A percentile compares a stretch with the other conserved stretches of the same genome.
These are phyloP conservation scores for Gymnoscopelus braueri DNA, from an alignment of 2,797 vertebrate genomes.

Conservation along the genomic window DNA sequence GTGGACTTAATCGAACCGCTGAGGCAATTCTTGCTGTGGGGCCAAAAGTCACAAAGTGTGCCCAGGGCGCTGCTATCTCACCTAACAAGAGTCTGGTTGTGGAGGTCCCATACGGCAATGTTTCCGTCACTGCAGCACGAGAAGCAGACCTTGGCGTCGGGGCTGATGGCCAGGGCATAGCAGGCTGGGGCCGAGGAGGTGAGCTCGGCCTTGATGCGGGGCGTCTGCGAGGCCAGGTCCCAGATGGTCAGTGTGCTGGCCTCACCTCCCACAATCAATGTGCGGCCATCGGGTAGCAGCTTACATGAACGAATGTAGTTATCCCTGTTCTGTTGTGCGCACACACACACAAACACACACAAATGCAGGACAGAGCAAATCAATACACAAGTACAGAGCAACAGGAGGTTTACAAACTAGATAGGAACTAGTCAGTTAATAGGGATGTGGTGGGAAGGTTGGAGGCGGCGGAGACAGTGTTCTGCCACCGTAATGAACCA, in stretches of 20 bases:
- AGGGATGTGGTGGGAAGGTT: constrained; percentile 39
- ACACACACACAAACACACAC: no score
- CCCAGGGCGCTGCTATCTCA: constrained; percentile 48
- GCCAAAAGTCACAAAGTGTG: constrained; percentile 26
- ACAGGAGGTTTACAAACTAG: constrained; percentile 33
- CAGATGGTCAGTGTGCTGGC: constrained; percentile 96
- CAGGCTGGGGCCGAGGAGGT: constrained; percentile 93
- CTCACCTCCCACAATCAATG: constrained; percentile 83
- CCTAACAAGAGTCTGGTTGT: constrained; percentile 85
- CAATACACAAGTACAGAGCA: constrained; percentile 60
- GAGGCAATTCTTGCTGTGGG: constrained; percentile 6
- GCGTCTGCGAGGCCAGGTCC: constrained; percentile 95
- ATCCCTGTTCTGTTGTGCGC: constrained; percentile 79
- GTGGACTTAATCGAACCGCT: constrained; percentile 1
- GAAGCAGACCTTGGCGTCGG: constrained; percentile 94
- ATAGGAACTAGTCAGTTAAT: constrained; percentile 27
- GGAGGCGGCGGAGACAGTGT: background rate
- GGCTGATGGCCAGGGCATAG: constrained; percentile 94
- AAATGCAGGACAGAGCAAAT: constrained; percentile 62
- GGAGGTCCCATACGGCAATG: constrained; percentile 84
- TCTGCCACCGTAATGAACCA: constrained; percentile 34
- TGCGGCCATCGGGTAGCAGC: constrained; percentile 83
- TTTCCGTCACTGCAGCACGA: constrained; percentile 93
- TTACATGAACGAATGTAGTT: constrained; percentile 87
- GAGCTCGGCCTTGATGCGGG: constrained; percentile 95